Conservation (phyloP, 2,888 invertebrate species). For the Pimpla rufipes region DNA sequence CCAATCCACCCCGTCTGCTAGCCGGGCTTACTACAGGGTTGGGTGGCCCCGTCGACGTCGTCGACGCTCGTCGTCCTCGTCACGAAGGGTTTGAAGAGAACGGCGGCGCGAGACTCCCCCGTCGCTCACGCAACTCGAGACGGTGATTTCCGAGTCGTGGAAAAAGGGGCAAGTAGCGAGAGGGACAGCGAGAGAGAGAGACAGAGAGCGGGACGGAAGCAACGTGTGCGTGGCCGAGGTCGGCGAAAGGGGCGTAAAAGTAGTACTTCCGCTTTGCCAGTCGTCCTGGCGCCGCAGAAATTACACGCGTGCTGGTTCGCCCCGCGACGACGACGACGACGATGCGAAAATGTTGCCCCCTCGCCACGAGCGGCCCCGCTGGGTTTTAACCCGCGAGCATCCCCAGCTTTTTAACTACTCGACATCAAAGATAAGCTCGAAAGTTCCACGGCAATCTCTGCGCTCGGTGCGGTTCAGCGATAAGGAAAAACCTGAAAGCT, state of each 20-base stretch:
- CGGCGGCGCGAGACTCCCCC: slow-evolving; percentile 54
- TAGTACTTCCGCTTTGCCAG: slow-evolving; percentile 84
- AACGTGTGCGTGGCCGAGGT: slow-evolving; percentile 64
- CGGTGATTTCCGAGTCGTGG: slow-evolving; percentile 79
- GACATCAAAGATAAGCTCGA: slow-evolving; percentile 8
- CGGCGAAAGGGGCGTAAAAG: slow-evolving; percentile 80
- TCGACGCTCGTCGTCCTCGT: slow-evolving; percentile 48
- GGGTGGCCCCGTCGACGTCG: background rate
- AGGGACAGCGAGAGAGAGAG: slow-evolving; percentile 56
- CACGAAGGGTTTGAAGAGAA: slow-evolving; percentile 65
- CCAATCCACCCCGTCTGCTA: slow-evolving; percentile 65
- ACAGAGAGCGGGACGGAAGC: slow-evolving; percentile 59
- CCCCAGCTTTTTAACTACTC: background rate
- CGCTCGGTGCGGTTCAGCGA: too few species aligned
- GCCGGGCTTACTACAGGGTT: too few species aligned
- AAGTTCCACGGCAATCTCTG: background rate
- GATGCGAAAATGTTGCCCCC: background rate
- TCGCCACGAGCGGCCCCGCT: too few species aligned
- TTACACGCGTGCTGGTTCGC: slow-evolving; percentile 62
- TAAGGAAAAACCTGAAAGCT: too few species aligned
- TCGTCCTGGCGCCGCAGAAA: slow-evolving; percentile 80
- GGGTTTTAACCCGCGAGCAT: background rate
- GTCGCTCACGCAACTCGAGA: slow-evolving; percentile 80
- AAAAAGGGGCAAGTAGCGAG: slow-evolving; percentile 68
- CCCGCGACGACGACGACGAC: slow-evolving; percentile 7